Percentiles rank a stretch among this genome's conserved stretches.
Evolutionary conservation across 2,113 vertebrate genomes (phyloP).

Genomic region (Thalassarche chlororhynchos): DNA sequence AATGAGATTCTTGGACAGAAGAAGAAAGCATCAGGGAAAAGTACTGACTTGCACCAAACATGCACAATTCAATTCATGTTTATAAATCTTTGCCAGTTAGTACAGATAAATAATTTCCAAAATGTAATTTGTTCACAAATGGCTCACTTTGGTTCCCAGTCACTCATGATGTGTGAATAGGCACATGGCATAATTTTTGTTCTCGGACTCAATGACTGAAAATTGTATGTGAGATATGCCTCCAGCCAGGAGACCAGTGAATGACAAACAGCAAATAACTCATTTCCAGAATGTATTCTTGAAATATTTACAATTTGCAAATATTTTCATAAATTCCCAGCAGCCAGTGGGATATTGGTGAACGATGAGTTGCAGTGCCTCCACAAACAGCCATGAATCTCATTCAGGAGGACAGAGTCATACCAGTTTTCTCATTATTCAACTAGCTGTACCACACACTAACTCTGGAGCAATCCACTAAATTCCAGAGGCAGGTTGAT

Average conservation of each 20-base stretch:
- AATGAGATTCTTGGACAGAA: neutral
- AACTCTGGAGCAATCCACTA: neutral
- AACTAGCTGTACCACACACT: neutral
- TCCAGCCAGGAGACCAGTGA: neutral
- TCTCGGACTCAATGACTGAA: neutral
- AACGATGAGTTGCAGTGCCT: neutral
- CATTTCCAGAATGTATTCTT: neutral
- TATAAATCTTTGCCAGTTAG: slow-evolving; percentile 19
- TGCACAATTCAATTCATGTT: neutral
- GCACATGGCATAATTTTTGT: neutral
- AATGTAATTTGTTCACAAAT: slow-evolving; percentile 36
- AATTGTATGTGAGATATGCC: neutral
- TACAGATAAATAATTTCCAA: slow-evolving; percentile 34
- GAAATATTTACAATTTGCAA: slow-evolving; percentile 23
- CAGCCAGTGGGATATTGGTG: neutral
- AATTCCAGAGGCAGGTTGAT: neutral
- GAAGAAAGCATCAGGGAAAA: slow-evolving; percentile 10
- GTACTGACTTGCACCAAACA: neutral
- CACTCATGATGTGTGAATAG: neutral
- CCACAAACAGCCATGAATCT: neutral
- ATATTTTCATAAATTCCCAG: slow-evolving; percentile 31
- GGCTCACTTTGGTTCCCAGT: neutral
- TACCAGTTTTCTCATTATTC: slow-evolving; percentile 14
- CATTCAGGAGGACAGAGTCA: neutral
- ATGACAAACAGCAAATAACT: slow-evolving; percentile 33